A percentile compares a stretch with the other conserved stretches of the same genome.
Conservation (phyloP, 1,140 invertebrate genomes). For the Neodiprion fabricii region DNA sequence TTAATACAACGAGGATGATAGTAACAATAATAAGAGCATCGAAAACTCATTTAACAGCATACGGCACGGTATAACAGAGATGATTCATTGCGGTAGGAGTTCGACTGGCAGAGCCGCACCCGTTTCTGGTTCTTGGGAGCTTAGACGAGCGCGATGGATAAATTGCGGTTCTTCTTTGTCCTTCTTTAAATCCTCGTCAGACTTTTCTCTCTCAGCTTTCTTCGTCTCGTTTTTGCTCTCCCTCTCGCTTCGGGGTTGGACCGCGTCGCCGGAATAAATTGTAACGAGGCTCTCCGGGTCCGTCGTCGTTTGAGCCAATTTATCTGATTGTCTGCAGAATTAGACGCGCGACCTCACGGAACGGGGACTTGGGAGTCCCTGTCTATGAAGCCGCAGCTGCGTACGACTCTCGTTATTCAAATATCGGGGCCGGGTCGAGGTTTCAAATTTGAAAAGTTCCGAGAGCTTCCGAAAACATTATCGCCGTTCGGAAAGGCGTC, state of each 20-base stretch:
- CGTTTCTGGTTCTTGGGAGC: constrained; percentile 14
- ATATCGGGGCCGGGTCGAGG: too few species aligned
- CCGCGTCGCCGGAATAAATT: background rate
- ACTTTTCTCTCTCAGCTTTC: constrained; percentile 13
- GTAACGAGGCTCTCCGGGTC: background rate
- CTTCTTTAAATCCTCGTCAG: constrained; percentile 21
- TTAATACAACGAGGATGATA: too few species aligned
- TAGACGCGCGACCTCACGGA: background rate
- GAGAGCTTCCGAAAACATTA: too few species aligned
- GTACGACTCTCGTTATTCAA: too few species aligned
- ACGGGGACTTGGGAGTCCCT: too few species aligned
- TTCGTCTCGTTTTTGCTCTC: background rate
- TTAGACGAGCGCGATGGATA: constrained; percentile 48
- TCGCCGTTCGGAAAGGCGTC: too few species aligned
- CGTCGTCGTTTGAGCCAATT: background rate
- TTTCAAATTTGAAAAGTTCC: too few species aligned
- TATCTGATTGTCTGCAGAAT: constrained; percentile 5
- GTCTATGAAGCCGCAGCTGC: too few species aligned
- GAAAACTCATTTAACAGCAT: too few species aligned
- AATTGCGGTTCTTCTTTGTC: constrained; percentile 38
- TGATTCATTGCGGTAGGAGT: too few species aligned
- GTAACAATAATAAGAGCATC: too few species aligned
- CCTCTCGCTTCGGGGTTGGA: background rate
- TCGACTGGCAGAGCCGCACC: background rate
- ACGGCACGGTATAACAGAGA: too few species aligned